These are phyloP conservation scores for western clawed frog (Xenopus tropicalis) DNA, from an alignment of 2,113 vertebrate species.

Conservation along the genomic window UCB_Xtro_10.0 CM004449.2:75083001-75083500, in stretches of 20 bases:
- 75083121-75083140: no score
- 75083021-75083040: no score
- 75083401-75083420: background rate
- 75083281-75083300: slow-evolving; percentile 6
- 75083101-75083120: no score
- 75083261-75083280: slow-evolving; percentile 3
- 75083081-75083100: no score
- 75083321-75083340: slow-evolving; percentile 2
- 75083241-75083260: slow-evolving; percentile 22
- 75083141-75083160: no score
- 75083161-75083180: background rate
- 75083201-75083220: no score
- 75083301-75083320: slow-evolving; percentile 9
- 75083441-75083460: slow-evolving; percentile 31
- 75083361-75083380: background rate
- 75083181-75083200: background rate
- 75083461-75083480: slow-evolving; percentile 28
- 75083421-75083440: slow-evolving; percentile 27
- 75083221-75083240: background rate
- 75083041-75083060: no score
- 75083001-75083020: no score
- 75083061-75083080: no score
- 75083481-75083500: background rate
- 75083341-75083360: slow-evolving; percentile 18
- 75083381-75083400: background rate